A percentile compares a stretch with the other conserved stretches of the same genome.
phyloP scores from a whole-genome alignment of 2,113 vertebrate species.

The Syrrhaptes paradoxus region DNA sequence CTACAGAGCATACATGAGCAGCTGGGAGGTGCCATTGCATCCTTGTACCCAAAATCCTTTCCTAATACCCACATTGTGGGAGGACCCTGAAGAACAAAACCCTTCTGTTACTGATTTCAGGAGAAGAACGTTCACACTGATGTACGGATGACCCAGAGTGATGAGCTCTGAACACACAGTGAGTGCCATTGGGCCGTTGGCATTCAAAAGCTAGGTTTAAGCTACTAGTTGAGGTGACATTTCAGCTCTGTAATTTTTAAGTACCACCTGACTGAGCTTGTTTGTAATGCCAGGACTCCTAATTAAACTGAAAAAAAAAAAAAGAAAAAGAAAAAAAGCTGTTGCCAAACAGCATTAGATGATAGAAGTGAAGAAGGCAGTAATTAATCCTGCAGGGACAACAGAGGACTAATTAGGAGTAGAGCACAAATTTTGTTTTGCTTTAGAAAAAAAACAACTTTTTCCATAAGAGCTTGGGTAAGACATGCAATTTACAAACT shows the following conservation, averaged over 20 bases:
- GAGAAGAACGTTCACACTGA: not conserved
- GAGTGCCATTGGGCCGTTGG: not conserved
- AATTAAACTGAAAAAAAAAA: conserved; percentile 3
- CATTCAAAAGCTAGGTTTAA: not conserved
- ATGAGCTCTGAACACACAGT: not conserved
- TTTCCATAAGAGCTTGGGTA: not conserved
- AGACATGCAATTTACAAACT: conserved; percentile 4
- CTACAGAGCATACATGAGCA: not conserved
- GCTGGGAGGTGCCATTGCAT: not conserved
- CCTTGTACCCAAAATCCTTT: not conserved
- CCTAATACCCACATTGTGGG: not conserved
- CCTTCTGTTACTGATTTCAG: not conserved
- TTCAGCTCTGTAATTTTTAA: not conserved
- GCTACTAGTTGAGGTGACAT: not conserved
- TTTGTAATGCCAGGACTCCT: not conserved
- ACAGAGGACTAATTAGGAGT: conserved; percentile 50
- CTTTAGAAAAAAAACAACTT: not conserved
- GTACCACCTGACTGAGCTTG: not conserved
- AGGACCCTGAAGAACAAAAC: not conserved
- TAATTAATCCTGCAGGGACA: conserved; percentile 68
- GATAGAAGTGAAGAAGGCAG: not conserved
- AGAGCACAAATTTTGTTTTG: conserved; percentile 22
- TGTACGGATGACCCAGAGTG: not conserved
- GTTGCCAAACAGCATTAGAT: conserved; percentile 51
- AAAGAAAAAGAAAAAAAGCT: not conserved